Percentiles rank a stretch among this genome's conserved stretches.
Conservation (phyloP, 2,888 invertebrate genomes). For the Acanthopleura granulata region DNA sequence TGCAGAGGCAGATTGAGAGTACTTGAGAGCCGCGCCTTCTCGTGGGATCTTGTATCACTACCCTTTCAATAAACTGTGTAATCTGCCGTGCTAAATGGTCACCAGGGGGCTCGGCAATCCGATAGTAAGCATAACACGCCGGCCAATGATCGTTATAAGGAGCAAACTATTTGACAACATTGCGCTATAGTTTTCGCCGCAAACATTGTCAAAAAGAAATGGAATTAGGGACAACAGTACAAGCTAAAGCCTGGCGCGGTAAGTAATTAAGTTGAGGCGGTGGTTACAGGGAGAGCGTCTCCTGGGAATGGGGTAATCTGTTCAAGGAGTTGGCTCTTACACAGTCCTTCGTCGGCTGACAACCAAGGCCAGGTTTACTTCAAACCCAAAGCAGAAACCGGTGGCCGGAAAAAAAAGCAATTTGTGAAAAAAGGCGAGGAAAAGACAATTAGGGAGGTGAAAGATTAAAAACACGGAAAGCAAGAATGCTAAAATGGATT, state of each 20-base stretch:
- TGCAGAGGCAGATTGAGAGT: too few relatives aligned
- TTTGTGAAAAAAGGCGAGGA: background rate
- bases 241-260: background rate
- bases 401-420: background rate
- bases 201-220: constrained; percentile 9
- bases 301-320: background rate
- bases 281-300: background rate
- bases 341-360: background rate
- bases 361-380: too few relatives aligned
- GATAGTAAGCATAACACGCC: background rate
- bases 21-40: too few relatives aligned
- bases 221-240: constrained; percentile 2
- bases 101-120: too few relatives aligned
- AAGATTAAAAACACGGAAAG: background rate
- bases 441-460: constrained; percentile 8
- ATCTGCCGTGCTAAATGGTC: too few relatives aligned
- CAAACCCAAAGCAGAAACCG: background rate
- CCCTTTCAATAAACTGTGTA: too few relatives aligned
- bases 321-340: background rate
- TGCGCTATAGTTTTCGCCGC: background rate
- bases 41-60: too few relatives aligned
- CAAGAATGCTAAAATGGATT: background rate
- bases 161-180: constrained; percentile 7
- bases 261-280: constrained; percentile 8
- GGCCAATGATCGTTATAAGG: background rate